phyloP scores from a whole-genome alignment of 2,797 vertebrate genomes.

The Psittacula echo region DNA sequence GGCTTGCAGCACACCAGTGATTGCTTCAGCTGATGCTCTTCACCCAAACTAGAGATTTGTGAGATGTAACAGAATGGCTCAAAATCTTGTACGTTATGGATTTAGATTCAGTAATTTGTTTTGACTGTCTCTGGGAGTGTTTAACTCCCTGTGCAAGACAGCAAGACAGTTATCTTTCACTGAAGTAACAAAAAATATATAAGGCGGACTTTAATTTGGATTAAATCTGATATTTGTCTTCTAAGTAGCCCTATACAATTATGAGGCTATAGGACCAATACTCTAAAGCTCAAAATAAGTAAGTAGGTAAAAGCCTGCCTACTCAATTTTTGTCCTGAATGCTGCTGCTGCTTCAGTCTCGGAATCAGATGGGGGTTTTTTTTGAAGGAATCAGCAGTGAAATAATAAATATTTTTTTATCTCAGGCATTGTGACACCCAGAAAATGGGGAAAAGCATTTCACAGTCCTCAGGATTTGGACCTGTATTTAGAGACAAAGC shows the following conservation, averaged over 20 bases:
- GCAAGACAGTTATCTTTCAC: not conserved
- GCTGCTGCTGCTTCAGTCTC: not conserved
- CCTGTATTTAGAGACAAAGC: not conserved
- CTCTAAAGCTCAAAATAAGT: not conserved
- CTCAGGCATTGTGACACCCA: not conserved
- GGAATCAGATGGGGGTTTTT: not conserved
- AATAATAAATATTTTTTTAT: not conserved
- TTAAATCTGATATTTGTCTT: not conserved
- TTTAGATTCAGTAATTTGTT: not conserved
- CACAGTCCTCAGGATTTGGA: not conserved
- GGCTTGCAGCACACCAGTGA: rapidly evolving
- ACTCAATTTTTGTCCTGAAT: not conserved
- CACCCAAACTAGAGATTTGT: not conserved
- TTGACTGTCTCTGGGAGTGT: not conserved
- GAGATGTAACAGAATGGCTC: not conserved
- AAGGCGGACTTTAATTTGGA: not conserved
- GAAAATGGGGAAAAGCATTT: not conserved
- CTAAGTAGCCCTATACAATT: not conserved
- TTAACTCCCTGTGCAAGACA: not conserved
- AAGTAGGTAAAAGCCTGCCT: not conserved
- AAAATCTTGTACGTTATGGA: not conserved
- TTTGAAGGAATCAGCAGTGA: not conserved
- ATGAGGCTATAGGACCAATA: not conserved
- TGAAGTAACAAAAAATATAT: not conserved
- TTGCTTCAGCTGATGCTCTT: not conserved